These are phyloP conservation scores for Lytechinus pictus DNA, from an alignment of 35 echinoderm and acorn worm genomes.

Conservation along the genomic window DNA sequence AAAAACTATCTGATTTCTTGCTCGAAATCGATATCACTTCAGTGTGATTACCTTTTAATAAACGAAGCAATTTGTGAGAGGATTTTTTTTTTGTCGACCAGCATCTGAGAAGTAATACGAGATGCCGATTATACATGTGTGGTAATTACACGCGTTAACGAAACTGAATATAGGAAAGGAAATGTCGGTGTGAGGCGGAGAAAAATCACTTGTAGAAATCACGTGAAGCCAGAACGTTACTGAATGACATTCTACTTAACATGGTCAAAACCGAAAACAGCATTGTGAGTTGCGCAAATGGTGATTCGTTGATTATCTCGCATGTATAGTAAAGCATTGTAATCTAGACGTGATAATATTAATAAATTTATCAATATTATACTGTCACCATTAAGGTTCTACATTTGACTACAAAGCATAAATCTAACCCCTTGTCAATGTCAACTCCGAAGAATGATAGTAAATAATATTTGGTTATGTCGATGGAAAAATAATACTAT, in stretches of 20 bases:
- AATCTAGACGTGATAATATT: not conserved
- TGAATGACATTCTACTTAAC: not conserved
- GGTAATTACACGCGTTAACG: not conserved
- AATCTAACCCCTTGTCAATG: too few relatives aligned
- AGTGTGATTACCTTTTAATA: conserved; percentile 25
- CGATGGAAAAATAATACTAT: too few relatives aligned
- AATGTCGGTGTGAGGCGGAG: not conserved
- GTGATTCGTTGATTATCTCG: too few relatives aligned
- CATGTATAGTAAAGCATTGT: not conserved
- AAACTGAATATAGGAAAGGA: not conserved
- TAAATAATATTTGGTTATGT: too few relatives aligned
- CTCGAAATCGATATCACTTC: conserved; percentile 15
- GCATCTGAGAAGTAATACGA: not conserved
- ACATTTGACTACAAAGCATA: too few relatives aligned
- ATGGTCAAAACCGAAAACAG: too few relatives aligned
- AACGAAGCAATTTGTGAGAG: conserved; percentile 32
- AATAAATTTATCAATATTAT: too few relatives aligned
- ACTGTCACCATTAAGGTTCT: too few relatives aligned
- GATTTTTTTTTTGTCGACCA: not conserved
- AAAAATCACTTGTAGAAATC: not conserved
- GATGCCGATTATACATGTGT: not conserved
- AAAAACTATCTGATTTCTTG: not conserved
- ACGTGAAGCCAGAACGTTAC: not conserved
- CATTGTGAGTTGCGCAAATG: too few relatives aligned
- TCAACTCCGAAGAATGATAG: too few relatives aligned